Base-by-base conservation (phyloP, 2,888 invertebrate genomes). In the Himalopsyche japonica region DNA sequence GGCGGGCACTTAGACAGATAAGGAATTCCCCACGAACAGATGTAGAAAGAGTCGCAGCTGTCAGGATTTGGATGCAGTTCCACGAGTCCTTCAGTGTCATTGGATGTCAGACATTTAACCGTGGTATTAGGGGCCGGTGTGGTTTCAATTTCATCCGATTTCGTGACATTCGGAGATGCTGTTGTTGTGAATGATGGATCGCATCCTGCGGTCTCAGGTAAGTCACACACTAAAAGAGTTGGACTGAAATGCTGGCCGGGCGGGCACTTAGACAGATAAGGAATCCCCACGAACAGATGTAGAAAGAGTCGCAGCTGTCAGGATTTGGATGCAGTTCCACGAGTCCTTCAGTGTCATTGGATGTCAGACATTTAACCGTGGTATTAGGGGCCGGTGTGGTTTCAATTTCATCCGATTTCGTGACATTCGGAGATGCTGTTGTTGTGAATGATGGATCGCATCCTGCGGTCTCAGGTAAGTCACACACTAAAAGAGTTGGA, bases 301-400 rank as follows among this genome's bases (percentile, higher is more conserved):
- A 85, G 76, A 84, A 87, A n/a, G 49, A 76, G 12, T 32, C 30
- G 30, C 87, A 87, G 70, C 82, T 80, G 3, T 82, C 24, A 3
- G 83, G 81, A 43, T 86, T 32, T 27, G 87, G 86, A 20, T 48
- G 80, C 20, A 86, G 27, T 48, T 87, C 86, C 8, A 83, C 83
- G 5, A 3, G 34, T 34, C 64, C 12, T 34, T 37, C 34, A 15
- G n/a, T 20, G 24, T 43, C 43, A 24, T 70, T 81, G 24, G 12
- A 18, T 0, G 43, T 12, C 18, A 27, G n/a, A 27, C 79, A 79
- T 49, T 80, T 43, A 7, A 43, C 43, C 15, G 43, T 43, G 43
- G 43, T 43, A 43, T 43, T 43, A 12, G 43, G 43, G 15, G 15
- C 43, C 3, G 43, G 15, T 15, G 43, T 43, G 2, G 43, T 3